Conservation (phyloP, 2,113 vertebrate species). For the Cottus gobio region DNA sequence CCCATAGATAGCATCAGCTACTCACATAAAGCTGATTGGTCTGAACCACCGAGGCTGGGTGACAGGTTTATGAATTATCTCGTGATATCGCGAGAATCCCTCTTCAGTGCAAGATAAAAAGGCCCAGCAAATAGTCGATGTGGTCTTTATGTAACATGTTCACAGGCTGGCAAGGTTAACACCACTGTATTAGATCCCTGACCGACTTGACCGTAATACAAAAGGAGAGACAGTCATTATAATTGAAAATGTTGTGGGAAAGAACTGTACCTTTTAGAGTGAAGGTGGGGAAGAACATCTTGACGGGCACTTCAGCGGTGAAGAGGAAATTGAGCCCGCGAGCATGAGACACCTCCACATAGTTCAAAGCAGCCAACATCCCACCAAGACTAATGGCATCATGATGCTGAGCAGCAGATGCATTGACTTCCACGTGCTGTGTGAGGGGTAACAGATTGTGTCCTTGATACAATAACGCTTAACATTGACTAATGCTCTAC, state of each 20-base stretch:
- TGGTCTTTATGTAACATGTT: not conserved
- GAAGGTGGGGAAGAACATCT: not conserved
- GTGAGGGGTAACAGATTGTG: not conserved
- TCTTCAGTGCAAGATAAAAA: not conserved
- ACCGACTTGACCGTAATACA: not conserved
- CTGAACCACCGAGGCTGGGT: too few relatives aligned
- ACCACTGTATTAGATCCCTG: not conserved
- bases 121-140: not conserved
- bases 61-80: too few relatives aligned
- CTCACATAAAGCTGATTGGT: not conserved
- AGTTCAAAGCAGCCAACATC: not conserved
- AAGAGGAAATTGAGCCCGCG: slow-evolving; percentile 38
- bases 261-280: not conserved
- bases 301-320: slow-evolving; percentile 12
- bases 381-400: not conserved
- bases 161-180: not conserved
- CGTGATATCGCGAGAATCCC: too few relatives aligned
- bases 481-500: not conserved
- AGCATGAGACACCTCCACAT: not conserved
- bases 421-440: not conserved
- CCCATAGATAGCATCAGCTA: not conserved
- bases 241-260: not conserved
- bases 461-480: not conserved
- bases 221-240: not conserved
- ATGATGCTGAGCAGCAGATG: not conserved